A percentile compares a stretch with the other conserved stretches of the same genome.
Conservation (phyloP, 2,797 vertebrate genomes). For the Calcarius lapponicus region DNA sequence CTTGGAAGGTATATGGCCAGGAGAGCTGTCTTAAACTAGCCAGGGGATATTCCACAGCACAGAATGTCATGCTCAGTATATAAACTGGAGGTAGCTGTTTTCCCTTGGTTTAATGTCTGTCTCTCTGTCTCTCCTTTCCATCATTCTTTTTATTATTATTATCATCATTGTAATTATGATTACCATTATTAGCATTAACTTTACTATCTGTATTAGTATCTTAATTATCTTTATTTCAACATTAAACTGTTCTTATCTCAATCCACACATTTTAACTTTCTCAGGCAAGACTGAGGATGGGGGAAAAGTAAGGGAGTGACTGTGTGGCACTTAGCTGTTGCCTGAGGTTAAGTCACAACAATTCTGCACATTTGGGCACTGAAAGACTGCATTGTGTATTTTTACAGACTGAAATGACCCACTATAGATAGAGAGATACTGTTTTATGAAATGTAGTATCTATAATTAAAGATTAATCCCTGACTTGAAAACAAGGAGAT, state of each 20-base stretch:
- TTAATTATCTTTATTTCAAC: not conserved
- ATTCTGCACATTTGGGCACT: not conserved
- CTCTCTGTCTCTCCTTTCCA: not conserved
- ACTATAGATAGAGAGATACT: not conserved
- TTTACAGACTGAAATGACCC: not conserved
- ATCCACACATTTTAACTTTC: not conserved
- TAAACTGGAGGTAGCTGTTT: not conserved
- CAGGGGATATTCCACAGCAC: not conserved
- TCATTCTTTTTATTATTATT: not conserved
- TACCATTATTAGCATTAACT: not conserved
- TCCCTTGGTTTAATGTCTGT: not conserved
- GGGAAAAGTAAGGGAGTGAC: rapidly evolving
- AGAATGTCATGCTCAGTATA: not conserved
- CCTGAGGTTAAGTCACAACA: not conserved
- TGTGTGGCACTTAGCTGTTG: not conserved
- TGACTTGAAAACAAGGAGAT: not conserved
- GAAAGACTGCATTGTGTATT: not conserved
- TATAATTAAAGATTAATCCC: not conserved
- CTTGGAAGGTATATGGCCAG: not conserved
- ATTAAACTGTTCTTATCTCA: not conserved
- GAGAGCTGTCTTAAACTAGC: not conserved
- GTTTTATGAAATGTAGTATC: not conserved
- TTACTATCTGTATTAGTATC: not conserved
- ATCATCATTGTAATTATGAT: not conserved
- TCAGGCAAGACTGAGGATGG: not conserved